phyloP scores from a whole-genome alignment of 2,888 invertebrate species.

The Digitonthophagus gazella region DNA sequence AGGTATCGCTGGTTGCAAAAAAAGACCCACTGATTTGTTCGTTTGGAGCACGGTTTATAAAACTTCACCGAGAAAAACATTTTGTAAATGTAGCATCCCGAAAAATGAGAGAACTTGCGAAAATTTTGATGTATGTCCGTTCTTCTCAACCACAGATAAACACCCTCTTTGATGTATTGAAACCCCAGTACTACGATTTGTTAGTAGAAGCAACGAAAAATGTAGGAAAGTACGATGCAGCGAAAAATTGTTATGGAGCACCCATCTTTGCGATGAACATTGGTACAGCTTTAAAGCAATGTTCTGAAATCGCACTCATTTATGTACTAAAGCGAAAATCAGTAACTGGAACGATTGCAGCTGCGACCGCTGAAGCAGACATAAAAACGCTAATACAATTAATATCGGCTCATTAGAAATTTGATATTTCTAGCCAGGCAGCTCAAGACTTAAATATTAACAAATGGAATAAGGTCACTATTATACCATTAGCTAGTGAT shows the following conservation, averaged over 20 bases:
- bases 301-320: not conserved
- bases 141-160: constrained; percentile 22
- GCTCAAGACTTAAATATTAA: not conserved
- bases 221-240: constrained; percentile 25
- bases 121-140: constrained; percentile 29
- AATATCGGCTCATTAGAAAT: not conserved
- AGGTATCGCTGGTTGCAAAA: constrained; percentile 27
- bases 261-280: constrained; percentile 30
- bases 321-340: not conserved
- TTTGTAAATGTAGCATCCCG: constrained; percentile 29
- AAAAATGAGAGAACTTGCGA: constrained; percentile 32
- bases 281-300: not conserved
- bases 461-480: not conserved
- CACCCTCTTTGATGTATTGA: constrained; percentile 23
- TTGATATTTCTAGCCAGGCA: not conserved
- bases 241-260: constrained; percentile 23
- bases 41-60: constrained; percentile 29
- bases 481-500: not conserved
- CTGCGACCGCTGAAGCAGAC: not conserved
- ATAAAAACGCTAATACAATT: not conserved
- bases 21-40: constrained; percentile 28
- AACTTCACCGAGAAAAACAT: constrained; percentile 30
- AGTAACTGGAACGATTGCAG: not conserved
- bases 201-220: constrained; percentile 29
- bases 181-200: constrained; percentile 27